Evolutionary conservation across 37 sponge, comb jelly and placozoan genomes (phyloP), one percentile per base, ranked within the genome.

Genomic region (Aplysina aerophoba): DNA sequence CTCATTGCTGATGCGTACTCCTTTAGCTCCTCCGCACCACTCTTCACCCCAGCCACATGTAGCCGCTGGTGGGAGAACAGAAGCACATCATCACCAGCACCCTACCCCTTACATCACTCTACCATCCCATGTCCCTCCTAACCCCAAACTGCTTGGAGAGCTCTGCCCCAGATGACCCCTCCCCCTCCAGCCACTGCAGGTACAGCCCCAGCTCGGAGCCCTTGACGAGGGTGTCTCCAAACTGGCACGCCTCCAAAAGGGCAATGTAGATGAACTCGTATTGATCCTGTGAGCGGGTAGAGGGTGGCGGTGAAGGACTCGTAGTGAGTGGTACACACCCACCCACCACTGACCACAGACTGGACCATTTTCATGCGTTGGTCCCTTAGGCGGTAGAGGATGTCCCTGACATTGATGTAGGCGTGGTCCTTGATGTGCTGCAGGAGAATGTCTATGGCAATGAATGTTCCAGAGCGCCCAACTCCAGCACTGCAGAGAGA

Each of bases 351-450:
- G 16, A 84, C 84, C 73, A 28, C 73, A n/a, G 84, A 64, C 73
- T 84, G 84, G 37, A 84, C 84, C 84, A 84, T 84, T 11, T 64
- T 61, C 61, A 64, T 84, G 22, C 84, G 33, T 72, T 84, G 41
- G 30, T 30, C 22, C 41, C 84, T 84, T 50, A 84, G 35, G n/a
- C 39, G 22, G 31, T 36, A 28, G 22, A 84, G n/a, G 17, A 84
- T 35, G 15, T 41, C 50, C 33, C 40, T 24, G n/a, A 84, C 24
- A 14, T 72, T 37, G 1, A 84, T n/a, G 37, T 16, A 1, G 17
- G 58, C 36, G 53, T 84, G 57, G 36, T 63, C 72, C 30, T 35
- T 37, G 3, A 84, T 84, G 66, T 66, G 72, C 73, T 84, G 84
- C 22, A 84, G 54, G 4, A 55, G 19, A 1, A 84, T 37, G 55